phyloP scores from a whole-genome alignment of 2,888 invertebrate genomes.

The Plagodis pulveraria region DNA sequence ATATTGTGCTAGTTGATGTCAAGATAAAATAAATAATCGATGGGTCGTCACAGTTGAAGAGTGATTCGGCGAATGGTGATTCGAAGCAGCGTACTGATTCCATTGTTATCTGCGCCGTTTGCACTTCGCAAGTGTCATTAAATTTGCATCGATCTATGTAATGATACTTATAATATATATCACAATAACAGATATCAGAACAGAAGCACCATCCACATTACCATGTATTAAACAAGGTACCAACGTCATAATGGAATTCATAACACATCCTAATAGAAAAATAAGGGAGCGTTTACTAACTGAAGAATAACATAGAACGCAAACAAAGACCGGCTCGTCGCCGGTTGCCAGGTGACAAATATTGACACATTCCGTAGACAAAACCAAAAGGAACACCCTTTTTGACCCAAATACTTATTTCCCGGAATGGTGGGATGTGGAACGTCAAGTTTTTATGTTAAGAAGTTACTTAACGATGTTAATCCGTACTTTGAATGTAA shows the following conservation, averaged over 20 bases:
- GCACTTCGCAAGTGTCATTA: too few relatives aligned
- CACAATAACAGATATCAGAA: too few relatives aligned
- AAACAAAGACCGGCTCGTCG: constrained; percentile 35
- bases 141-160: too few relatives aligned
- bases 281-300: constrained; percentile 37
- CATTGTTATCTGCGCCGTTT: too few relatives aligned
- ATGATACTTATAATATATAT: too few relatives aligned
- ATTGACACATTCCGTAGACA: constrained; percentile 61
- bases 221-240: background rate
- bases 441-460: constrained; percentile 36
- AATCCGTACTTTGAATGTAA: constrained; percentile 48
- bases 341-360: constrained; percentile 55
- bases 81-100: too few relatives aligned
- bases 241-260: constrained; percentile 18
- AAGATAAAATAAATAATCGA: too few relatives aligned
- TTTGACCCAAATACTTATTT: constrained; percentile 66
- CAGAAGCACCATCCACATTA: background rate
- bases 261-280: constrained; percentile 32
- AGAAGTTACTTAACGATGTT: constrained; percentile 40
- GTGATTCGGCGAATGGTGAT: too few relatives aligned
- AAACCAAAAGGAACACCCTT: constrained; percentile 44
- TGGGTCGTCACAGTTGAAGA: too few relatives aligned
- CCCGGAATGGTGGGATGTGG: constrained; percentile 45
- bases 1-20: too few relatives aligned
- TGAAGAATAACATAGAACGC: constrained; percentile 32